A percentile compares a stretch with the other conserved stretches of the same genome.
Conservation (phyloP, 2,113 vertebrate genomes). For the Pollimyrus isidori region DNA sequence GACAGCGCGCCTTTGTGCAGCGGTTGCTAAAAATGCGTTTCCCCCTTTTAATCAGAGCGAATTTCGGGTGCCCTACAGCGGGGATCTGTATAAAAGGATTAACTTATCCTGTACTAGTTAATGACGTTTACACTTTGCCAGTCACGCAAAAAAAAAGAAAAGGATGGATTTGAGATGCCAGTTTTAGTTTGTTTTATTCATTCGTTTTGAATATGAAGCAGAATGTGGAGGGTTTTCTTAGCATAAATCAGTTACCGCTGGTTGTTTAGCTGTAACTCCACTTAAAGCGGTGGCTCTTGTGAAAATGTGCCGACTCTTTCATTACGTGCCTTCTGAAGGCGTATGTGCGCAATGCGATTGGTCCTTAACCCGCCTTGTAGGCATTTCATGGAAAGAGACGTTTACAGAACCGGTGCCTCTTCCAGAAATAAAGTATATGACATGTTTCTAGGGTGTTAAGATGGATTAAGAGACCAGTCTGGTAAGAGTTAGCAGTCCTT, state of each 20-base stretch:
- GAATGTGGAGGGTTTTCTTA: constrained; percentile 26
- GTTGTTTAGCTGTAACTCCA: constrained; percentile 25
- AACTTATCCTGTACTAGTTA: constrained; percentile 69
- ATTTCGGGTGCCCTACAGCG: constrained; percentile 71
- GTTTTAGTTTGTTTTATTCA: constrained; percentile 46
- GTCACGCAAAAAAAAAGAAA: constrained; percentile 56
- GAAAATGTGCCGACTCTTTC: background rate
- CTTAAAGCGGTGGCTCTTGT: constrained; percentile 8
- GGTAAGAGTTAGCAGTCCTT: background rate
- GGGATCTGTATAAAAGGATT: constrained; percentile 73
- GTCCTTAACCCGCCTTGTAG: background rate
- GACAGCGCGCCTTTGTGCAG: constrained; percentile 62
- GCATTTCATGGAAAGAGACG: background rate
- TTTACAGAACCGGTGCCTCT: background rate
- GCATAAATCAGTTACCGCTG: constrained; percentile 30
- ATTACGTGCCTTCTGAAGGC: background rate
- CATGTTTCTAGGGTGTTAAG: background rate
- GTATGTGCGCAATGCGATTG: background rate
- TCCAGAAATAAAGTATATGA: background rate
- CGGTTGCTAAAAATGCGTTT: constrained; percentile 67
- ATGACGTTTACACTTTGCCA: constrained; percentile 64
- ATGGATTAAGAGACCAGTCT: background rate
- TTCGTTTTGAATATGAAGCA: constrained; percentile 41
- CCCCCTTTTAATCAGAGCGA: constrained; percentile 66
- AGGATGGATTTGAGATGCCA: constrained; percentile 56